These are phyloP conservation scores for Tragulus kanchil DNA, from an alignment of 2,113 vertebrate genomes.

Conservation along the genomic window DNA sequence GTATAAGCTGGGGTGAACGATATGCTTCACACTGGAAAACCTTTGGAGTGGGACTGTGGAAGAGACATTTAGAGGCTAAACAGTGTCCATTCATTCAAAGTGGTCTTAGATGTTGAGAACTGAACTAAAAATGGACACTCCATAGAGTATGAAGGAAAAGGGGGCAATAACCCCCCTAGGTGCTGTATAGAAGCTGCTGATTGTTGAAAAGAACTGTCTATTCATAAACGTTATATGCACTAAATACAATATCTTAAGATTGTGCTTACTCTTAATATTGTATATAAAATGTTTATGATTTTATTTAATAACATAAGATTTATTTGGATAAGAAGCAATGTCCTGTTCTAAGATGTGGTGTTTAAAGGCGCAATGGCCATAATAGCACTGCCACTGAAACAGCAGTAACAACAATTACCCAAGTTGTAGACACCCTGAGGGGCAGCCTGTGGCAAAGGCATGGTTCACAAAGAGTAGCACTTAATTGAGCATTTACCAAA, in stretches of 20 bases:
- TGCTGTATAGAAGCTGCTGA: background rate
- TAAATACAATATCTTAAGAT: background rate
- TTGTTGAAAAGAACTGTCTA: background rate
- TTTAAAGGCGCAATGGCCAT: background rate
- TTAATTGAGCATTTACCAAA: background rate
- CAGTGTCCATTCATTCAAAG: background rate
- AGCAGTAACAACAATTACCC: background rate
- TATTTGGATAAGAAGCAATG: background rate
- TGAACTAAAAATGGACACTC: background rate
- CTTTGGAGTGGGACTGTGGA: background rate
- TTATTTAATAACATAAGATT: background rate
- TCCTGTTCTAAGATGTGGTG: background rate
- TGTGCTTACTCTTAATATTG: background rate
- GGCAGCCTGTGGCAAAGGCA: background rate
- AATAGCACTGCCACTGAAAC: accelerated
- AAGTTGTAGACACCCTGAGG: background rate
- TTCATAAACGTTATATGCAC: background rate
- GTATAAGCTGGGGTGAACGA: background rate
- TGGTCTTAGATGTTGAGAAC: background rate
- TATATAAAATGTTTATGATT: background rate
- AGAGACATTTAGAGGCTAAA: background rate
- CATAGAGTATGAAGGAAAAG: background rate
- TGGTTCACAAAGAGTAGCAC: background rate
- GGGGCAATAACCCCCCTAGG: background rate
- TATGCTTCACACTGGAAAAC: background rate